Evolutionary conservation across 2,113 vertebrate genomes (phyloP), one percentile per base, ranked within the genome.

Genomic region (Bubalus kerabau): DNA sequence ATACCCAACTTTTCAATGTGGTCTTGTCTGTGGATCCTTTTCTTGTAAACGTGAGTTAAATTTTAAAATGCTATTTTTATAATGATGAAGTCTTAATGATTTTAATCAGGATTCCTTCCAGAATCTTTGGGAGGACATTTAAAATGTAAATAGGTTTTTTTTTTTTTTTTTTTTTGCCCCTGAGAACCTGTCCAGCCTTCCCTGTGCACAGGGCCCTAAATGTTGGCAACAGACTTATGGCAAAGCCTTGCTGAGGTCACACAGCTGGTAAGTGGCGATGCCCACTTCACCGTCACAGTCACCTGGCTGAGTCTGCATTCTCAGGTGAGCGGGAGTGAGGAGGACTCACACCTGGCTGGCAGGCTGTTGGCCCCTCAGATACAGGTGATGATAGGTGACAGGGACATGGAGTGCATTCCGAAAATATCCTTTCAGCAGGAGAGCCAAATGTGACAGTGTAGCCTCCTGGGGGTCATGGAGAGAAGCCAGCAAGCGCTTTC

Each of bases 371-470:
- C 32, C 8, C 54, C 10, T 10, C 24, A 36, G 30, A 4, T 1
- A 21, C 86, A 23, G 76, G 74, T 28, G 2, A 26, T 30, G 3
- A 2, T 5, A 12, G 3, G 2, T 5, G 17, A 17, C 5, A 12
- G 59, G 62, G 46, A 21, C 26, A 5, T 0, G 24, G 74, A 9
- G 1, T 36, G 7, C 40, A 2, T 19, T 40, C 23, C 7, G n/a
- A 3, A 48, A 26, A 43, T 5, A 5, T 7, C 40, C 10, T 59
- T 10, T 12, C 43, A 28, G 30, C 50, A 9, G 4, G 21, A 26
- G 46, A 81, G 36, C 71, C 30, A 1, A 19, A 9, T 0, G 5
- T 32, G 12, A 11, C 16, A 6, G 16, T 7, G 40, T 1, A 2
- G 23, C 40, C 36, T n/a, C 16, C 32, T 36, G 81, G n/a, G 40